A percentile compares a stretch with the other conserved stretches of the same genome.
phyloP scores from a whole-genome alignment of 1,140 invertebrate species.

The Nilaparvata lugens region DNA sequence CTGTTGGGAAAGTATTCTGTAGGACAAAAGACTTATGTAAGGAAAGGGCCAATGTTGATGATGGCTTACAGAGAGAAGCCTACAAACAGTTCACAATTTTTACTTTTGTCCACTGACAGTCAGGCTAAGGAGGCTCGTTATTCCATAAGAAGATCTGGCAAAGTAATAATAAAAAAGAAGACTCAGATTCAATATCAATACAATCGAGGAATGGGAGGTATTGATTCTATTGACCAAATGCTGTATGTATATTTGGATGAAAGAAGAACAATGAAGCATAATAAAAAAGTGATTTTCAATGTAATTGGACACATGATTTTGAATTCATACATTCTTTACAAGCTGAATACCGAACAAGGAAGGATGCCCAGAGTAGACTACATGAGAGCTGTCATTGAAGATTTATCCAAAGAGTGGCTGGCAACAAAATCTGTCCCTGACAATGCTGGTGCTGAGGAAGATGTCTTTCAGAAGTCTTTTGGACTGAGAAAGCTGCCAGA shows the following conservation, averaged over 20 bases:
- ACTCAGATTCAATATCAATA: too few relatives aligned
- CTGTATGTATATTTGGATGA: not conserved
- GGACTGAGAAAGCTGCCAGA: slow-evolving; percentile 2
- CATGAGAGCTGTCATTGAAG: not conserved
- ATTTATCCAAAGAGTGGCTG: slow-evolving; percentile 1
- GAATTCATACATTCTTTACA: slow-evolving; percentile 9
- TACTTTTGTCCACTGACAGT: not conserved
- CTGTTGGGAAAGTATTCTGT: slow-evolving; percentile 7
- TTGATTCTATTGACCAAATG: too few relatives aligned
- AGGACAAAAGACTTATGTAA: slow-evolving; percentile 7
- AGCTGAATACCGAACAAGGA: slow-evolving; percentile 4
- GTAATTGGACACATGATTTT: slow-evolving; percentile 6
- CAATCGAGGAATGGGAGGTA: too few relatives aligned
- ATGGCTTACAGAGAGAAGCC: slow-evolving; percentile 9
- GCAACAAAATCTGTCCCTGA: not conserved
- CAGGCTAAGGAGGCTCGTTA: slow-evolving; percentile 1
- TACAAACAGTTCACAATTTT: not conserved
- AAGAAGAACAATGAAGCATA: slow-evolving; percentile 9
- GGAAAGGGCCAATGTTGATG: slow-evolving; percentile 11
- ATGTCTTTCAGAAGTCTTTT: not conserved
- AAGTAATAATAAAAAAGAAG: not conserved
- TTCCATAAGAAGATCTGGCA: not conserved
- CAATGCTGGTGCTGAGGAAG: slow-evolving; percentile 2
- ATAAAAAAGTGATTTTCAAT: slow-evolving; percentile 12
- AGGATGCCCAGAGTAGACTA: not conserved